Base-by-base conservation (phyloP, 2,888 invertebrate species). In the Callinectes sapidus region DNA sequence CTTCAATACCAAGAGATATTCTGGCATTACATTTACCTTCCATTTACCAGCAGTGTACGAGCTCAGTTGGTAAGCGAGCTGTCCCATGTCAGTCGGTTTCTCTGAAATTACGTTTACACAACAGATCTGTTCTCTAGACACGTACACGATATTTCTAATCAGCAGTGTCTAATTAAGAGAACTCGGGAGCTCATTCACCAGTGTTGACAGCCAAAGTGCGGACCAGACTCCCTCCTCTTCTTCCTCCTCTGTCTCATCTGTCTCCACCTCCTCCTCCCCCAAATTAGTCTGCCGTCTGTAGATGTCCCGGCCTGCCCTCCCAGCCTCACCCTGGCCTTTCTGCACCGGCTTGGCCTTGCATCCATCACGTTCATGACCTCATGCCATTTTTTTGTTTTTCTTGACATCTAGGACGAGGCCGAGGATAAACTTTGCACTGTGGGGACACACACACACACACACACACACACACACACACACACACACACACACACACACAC, bases 391-490 rank as follows among this genome's bases (percentile, higher is more conserved):
- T 61, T 61, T 23, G 23, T 23, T 61, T 18, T 23, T 61, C 61
- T 61, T 3, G 23, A 23, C 23, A 61, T 61, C 23, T 18, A 61
- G 61, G 61, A 18, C 61, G 23, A 61, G 61, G 61, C 61, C 2
- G 61, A 61, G 61, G 61, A 23, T 23, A 61, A 61, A 61, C 23
- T 61, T 23, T 23, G 61, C 23, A 23, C 61, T 61, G 23, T 23
- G 18, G 61, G 23, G 23, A 61, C 61, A 61, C 61, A 61, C 61
- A 61, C 61, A 18, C 16, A 0, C 18, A 87, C 87, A 10, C 87
- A 32, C 87, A 42, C 87, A 13, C 87, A 87, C 87, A 87, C 87
- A 87, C 87, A 87, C 87, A 87, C 87, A 39, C 87, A 87, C 35
- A 87, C 39, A 39, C 87, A 87, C 39, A 39, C 86, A 86, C 39